Conservation (phyloP, 23 tunicate genomes). For the Oikopleura albicans region DNA sequence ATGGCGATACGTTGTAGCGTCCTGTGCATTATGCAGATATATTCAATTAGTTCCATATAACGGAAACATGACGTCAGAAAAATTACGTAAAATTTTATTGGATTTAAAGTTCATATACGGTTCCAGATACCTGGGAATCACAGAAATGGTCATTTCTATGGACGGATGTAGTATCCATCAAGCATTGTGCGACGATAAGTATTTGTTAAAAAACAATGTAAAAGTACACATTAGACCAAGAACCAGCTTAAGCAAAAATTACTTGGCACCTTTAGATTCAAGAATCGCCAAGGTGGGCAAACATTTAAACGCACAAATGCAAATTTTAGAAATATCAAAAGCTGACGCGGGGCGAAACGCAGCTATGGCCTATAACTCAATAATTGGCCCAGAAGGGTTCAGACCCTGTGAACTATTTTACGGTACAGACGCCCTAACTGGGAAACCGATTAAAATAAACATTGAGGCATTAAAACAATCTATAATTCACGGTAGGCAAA, state of each 20-base stretch:
- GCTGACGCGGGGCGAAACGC: not conserved
- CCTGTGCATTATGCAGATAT: too few relatives aligned
- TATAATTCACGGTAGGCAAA: too few relatives aligned
- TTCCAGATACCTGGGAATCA: not conserved
- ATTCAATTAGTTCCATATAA: too few relatives aligned
- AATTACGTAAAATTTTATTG: not conserved
- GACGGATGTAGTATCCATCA: too few relatives aligned
- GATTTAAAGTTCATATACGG: not conserved
- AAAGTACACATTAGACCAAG: not conserved
- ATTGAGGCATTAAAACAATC: not conserved
- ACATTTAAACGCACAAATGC: not conserved
- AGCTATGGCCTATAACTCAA: not conserved
- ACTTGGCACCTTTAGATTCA: not conserved
- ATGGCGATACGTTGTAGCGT: too few relatives aligned
- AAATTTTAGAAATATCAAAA: not conserved
- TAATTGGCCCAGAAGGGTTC: not conserved
- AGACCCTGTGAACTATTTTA: not conserved
- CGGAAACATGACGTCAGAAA: not conserved
- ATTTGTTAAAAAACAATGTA: too few relatives aligned
- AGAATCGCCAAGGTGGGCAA: not conserved
- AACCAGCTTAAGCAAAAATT: not conserved
- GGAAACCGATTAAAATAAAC: not conserved
- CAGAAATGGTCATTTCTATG: not conserved
- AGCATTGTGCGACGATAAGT: too few relatives aligned
- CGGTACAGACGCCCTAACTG: not conserved